Conservation (phyloP, 1,140 invertebrate species). For the Latrodectus geometricus region DNA sequence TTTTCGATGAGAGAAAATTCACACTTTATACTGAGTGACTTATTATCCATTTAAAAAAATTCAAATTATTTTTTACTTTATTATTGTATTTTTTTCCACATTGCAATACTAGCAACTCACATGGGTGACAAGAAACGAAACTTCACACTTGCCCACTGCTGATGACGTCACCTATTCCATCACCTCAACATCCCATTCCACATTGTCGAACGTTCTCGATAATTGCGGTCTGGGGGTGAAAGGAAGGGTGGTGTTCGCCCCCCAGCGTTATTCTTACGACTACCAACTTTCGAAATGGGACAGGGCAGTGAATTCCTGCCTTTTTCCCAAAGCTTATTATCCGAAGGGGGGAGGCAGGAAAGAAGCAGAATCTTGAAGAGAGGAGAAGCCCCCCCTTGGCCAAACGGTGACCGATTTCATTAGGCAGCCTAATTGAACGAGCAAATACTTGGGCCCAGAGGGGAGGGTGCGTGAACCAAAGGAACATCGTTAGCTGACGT, state of each 20-base stretch:
- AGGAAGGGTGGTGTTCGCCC: not conserved
- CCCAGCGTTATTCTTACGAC: not conserved
- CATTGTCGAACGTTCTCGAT: slow-evolving; percentile 21
- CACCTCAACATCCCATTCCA: not conserved
- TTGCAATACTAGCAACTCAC: too few species aligned
- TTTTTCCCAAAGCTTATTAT: slow-evolving; percentile 48
- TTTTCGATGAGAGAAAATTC: too few species aligned
- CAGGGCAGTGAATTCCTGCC: not conserved
- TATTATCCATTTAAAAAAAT: too few species aligned
- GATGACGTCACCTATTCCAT: not conserved
- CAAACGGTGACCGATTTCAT: slow-evolving; percentile 60
- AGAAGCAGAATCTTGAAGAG: not conserved
- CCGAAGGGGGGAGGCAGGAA: not conserved
- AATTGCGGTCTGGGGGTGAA: slow-evolving; percentile 16
- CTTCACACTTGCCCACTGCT: not conserved
- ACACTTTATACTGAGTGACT: too few species aligned
- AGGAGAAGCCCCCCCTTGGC: slow-evolving; percentile 14
- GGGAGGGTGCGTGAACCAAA: slow-evolving; percentile 31
- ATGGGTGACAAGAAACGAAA: too few species aligned
- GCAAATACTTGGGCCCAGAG: slow-evolving; percentile 51
- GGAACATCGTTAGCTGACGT: slow-evolving; percentile 54
- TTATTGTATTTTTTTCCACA: too few species aligned
- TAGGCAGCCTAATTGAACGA: slow-evolving; percentile 62
- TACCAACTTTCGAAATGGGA: slow-evolving; percentile 7
- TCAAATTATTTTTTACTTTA: too few species aligned